phyloP scores from a whole-genome alignment of 2,888 invertebrate species.

The Linnaemya vulpina region DNA sequence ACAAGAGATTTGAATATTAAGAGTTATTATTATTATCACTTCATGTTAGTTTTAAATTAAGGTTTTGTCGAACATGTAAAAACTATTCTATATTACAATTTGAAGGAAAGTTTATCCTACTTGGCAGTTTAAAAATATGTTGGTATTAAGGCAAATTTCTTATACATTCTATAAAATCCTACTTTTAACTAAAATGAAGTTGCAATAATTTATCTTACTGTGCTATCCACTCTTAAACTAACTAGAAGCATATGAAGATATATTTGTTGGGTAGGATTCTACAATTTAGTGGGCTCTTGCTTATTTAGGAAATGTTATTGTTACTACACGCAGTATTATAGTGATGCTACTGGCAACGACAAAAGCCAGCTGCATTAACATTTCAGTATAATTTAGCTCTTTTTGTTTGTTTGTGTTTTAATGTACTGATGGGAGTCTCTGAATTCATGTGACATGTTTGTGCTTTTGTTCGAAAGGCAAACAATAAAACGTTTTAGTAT shows the following conservation, averaged over 20 bases:
- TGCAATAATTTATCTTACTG: too few relatives aligned
- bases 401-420: constrained; percentile 21
- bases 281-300: neutral
- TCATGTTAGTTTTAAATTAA: too few relatives aligned
- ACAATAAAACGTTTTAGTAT: neutral
- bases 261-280: neutral
- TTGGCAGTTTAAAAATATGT: too few relatives aligned
- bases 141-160: too few relatives aligned
- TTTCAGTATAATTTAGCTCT: constrained; percentile 4
- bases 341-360: constrained; percentile 8
- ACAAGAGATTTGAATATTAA: too few relatives aligned
- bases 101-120: too few relatives aligned
- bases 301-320: constrained; percentile 38
- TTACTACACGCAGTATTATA: constrained; percentile 2
- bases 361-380: constrained; percentile 49
- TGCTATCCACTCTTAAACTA: too few relatives aligned
- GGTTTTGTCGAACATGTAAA: too few relatives aligned
- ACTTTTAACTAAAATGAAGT: too few relatives aligned
- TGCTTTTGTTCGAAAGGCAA: constrained; percentile 20
- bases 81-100: too few relatives aligned
- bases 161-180: too few relatives aligned
- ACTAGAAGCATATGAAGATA: neutral
- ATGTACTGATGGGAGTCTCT: constrained; percentile 37
- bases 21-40: too few relatives aligned
- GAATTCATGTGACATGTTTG: constrained; percentile 23